These are phyloP conservation scores for Machimus atricapillus DNA, from an alignment of 2,888 invertebrate species.

Conservation along the genomic window DNA sequence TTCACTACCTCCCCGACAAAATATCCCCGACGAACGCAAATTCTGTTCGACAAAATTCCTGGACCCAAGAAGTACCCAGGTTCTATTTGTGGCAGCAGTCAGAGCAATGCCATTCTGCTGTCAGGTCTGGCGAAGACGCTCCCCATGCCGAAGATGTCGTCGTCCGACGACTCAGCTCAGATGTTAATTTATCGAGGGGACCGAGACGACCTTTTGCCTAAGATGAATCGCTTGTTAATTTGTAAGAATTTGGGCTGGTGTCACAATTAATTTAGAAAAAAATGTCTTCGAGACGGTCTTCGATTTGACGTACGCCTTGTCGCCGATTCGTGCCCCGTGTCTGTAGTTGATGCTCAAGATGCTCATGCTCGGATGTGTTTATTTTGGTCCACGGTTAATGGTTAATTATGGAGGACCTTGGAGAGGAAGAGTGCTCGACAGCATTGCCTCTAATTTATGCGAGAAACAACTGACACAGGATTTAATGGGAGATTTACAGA, in stretches of 20 bases:
- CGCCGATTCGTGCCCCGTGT: neutral
- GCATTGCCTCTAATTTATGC: constrained; percentile 22
- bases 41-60: constrained; percentile 25
- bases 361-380: constrained; percentile 2
- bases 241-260: constrained; percentile 47
- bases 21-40: neutral
- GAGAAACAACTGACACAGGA: neutral
- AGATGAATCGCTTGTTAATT: constrained; percentile 48
- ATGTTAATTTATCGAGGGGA: constrained; percentile 43
- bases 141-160: neutral
- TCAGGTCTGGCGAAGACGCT: neutral
- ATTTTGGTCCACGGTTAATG: constrained; percentile 12
- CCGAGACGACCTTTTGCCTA: constrained; percentile 31
- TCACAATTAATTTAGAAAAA: constrained; percentile 46
- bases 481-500: constrained; percentile 31
- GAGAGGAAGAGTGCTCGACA: neutral
- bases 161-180: neutral
- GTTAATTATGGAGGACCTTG: constrained; percentile 36
- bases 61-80: neutral
- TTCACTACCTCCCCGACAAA: constrained; percentile 11
- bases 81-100: constrained; percentile 44
- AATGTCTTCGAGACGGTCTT: constrained; percentile 23
- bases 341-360: neutral
- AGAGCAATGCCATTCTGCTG: constrained; percentile 42
- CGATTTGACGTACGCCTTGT: neutral